Percentiles rank a stretch among this genome's conserved stretches.
Evolutionary conservation across 2,113 vertebrate genomes (phyloP).

Genomic region (Melanostigma gelatinosum): DNA sequence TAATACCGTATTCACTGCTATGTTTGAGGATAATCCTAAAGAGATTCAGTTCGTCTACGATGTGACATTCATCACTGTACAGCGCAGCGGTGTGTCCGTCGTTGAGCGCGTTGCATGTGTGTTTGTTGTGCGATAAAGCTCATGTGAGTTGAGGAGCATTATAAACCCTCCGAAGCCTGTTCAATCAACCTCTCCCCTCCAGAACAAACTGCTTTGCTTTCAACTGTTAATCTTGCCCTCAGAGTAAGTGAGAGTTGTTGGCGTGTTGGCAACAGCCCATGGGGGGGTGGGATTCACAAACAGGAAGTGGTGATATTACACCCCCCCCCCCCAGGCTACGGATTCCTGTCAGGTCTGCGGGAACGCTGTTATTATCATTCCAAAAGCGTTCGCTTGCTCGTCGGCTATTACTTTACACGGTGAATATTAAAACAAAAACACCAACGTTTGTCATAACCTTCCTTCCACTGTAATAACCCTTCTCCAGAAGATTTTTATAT

Average conservation of each 20-base stretch:
- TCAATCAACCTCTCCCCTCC: conserved; percentile 53
- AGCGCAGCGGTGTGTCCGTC: background rate
- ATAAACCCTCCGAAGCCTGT: conserved; percentile 44
- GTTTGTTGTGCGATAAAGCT: conserved; percentile 18
- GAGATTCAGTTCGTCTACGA: background rate
- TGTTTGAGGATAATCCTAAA: conserved; percentile 17
- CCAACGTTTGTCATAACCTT: conserved; percentile 31
- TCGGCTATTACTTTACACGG: conserved; percentile 36
- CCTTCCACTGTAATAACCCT: conserved; percentile 27
- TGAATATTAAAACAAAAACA: conserved; percentile 56
- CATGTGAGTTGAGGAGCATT: conserved; percentile 25
- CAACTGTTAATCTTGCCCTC: conserved; percentile 69
- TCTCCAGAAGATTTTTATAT: conserved; percentile 7
- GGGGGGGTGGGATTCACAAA: conserved; percentile 52
- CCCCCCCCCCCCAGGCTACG: conserved; percentile 41
- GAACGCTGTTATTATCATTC: conserved; percentile 51
- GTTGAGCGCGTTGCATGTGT: background rate
- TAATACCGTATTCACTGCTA: conserved; percentile 2
- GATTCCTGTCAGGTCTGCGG: conserved; percentile 40
- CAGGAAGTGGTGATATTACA: conserved; percentile 72
- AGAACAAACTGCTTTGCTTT: conserved; percentile 61
- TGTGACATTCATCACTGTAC: background rate
- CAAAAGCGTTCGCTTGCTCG: conserved; percentile 40
- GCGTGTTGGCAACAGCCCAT: conserved; percentile 59
- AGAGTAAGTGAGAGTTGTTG: conserved; percentile 57